phyloP scores from a whole-genome alignment of 2,888 invertebrate genomes.

The Meloe dianella region DNA sequence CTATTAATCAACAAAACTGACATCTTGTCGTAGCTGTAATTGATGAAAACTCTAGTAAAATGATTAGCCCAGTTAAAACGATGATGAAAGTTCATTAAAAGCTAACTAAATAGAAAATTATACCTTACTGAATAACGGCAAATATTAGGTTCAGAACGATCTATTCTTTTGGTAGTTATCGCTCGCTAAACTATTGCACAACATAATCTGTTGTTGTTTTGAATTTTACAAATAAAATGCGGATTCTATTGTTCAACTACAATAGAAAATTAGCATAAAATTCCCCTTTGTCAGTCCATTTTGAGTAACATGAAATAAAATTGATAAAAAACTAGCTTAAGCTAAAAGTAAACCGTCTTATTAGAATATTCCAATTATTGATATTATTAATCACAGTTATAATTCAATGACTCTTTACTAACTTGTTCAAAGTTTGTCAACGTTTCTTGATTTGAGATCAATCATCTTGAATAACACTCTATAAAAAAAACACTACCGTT shows the following conservation, averaged over 20 bases:
- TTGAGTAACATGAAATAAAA: too few species aligned
- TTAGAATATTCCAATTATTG: not conserved
- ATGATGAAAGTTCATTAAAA: not conserved
- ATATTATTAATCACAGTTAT: too few species aligned
- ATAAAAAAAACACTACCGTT: slow-evolving; percentile 19
- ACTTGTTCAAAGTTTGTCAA: too few species aligned
- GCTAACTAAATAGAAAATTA: not conserved
- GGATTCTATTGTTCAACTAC: too few species aligned
- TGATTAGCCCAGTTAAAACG: not conserved
- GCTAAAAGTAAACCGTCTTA: too few species aligned
- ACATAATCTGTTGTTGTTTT: too few species aligned
- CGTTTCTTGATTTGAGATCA: not conserved
- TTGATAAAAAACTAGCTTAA: too few species aligned
- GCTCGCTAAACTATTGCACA: not conserved
- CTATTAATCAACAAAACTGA: slow-evolving; percentile 8
- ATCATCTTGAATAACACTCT: slow-evolving; percentile 23
- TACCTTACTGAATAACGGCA: not conserved
- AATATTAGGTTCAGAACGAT: not conserved
- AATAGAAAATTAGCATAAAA: too few species aligned
- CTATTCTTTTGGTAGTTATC: not conserved
- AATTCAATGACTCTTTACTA: too few species aligned
- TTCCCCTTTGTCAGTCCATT: too few species aligned
- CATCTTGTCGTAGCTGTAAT: not conserved
- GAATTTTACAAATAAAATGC: too few species aligned
- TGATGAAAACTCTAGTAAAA: slow-evolving; percentile 2